Evolutionary conservation across 2,113 vertebrate species (phyloP).

Genomic region (Zosterops pallidus): DNA sequence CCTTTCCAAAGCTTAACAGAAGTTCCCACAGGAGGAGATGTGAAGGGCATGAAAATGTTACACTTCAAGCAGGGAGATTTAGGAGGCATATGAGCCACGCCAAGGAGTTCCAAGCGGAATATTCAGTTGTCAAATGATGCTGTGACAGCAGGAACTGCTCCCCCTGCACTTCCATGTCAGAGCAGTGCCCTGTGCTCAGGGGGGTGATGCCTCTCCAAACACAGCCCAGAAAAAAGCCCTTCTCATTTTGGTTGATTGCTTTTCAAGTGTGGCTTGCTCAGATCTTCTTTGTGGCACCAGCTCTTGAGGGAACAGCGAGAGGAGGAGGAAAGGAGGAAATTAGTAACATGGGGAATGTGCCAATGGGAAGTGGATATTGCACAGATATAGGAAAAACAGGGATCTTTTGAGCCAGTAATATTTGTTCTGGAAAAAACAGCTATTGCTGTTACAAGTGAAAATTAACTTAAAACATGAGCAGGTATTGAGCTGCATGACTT

Average conservation of each 20-base stretch:
- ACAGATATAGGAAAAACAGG: neutral
- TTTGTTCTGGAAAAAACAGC: neutral
- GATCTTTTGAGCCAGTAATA: neutral
- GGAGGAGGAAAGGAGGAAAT: neutral
- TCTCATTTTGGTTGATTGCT: neutral
- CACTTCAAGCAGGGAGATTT: conserved; percentile 17
- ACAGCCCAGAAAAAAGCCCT: neutral
- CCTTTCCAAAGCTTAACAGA: neutral
- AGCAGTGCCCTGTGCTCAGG: neutral
- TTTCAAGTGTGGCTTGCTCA: neutral
- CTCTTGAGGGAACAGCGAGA: neutral
- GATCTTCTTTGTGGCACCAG: rapidly evolving
- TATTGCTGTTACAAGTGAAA: neutral
- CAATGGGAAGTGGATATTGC: neutral
- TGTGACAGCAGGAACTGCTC: rapidly evolving
- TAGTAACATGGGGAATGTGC: rapidly evolving
- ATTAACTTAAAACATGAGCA: neutral
- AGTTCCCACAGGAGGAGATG: conserved; percentile 14
- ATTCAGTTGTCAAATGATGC: neutral
- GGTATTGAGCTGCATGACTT: neutral
- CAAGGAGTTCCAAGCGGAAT: neutral
- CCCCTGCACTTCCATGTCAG: neutral
- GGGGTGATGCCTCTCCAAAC: neutral
- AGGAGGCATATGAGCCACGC: neutral
- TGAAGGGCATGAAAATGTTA: conserved; percentile 3